These are phyloP conservation scores for Hartigia nigra DNA, from an alignment of 2,888 invertebrate genomes.

Conservation along the genomic window DNA sequence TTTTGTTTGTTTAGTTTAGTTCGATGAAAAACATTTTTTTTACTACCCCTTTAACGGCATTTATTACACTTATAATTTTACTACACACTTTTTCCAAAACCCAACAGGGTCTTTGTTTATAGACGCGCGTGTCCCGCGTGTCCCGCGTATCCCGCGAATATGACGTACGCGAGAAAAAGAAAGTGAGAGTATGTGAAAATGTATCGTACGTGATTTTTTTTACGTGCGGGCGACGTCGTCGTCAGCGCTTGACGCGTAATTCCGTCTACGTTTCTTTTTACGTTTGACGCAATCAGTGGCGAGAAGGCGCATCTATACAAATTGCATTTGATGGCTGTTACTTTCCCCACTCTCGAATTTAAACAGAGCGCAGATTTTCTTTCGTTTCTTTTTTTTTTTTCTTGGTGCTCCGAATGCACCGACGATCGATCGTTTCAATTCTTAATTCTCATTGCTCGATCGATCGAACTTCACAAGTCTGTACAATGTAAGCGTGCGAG, in stretches of 20 bases:
- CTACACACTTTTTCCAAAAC: background rate
- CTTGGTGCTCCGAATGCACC: background rate
- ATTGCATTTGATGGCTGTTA: background rate
- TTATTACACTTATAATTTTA: slow-evolving; percentile 29
- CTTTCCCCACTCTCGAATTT: background rate
- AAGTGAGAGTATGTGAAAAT: background rate
- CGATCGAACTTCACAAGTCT: slow-evolving; percentile 42
- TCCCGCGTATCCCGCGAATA: background rate
- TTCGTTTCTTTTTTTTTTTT: background rate
- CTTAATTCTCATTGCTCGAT: slow-evolving; percentile 18
- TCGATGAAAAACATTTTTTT: slow-evolving; percentile 20
- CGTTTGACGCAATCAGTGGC: background rate
- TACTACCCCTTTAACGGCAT: slow-evolving; percentile 24
- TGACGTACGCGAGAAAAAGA: background rate
- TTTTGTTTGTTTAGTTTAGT: slow-evolving; percentile 8
- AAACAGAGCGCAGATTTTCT: background rate
- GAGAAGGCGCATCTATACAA: background rate
- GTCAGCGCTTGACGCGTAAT: background rate
- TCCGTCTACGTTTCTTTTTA: background rate
- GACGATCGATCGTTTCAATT: background rate
- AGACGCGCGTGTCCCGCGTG: background rate
- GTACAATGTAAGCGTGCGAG: slow-evolving; percentile 35
- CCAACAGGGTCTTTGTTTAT: background rate
- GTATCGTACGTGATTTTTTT: background rate
- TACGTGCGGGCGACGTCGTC: background rate